Conservation (phyloP, 1,140 invertebrate genomes). For the Dinothrombium tinctorium region DNA sequence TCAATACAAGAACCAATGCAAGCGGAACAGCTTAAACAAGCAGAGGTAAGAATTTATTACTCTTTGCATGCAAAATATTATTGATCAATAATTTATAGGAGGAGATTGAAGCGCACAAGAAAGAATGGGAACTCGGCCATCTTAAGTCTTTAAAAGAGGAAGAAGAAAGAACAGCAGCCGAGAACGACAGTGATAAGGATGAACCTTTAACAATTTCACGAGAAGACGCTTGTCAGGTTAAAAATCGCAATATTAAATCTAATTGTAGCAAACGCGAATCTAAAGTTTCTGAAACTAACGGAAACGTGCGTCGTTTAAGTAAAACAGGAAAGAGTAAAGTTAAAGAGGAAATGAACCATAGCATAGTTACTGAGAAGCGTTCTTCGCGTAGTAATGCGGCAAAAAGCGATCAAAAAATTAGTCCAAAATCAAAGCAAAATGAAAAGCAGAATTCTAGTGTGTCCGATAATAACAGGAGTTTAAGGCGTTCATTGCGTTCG, state of each 20-base stretch:
- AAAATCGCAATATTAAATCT: conserved; percentile 23
- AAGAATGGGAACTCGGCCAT: conserved; percentile 74
- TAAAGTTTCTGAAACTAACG: too few species aligned
- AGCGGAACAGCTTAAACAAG: conserved; percentile 56
- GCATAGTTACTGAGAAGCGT: too few species aligned
- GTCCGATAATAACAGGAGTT: too few species aligned
- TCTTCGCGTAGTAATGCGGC: too few species aligned
- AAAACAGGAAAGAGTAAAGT: too few species aligned
- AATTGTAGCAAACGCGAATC: too few species aligned
- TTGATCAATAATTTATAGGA: conserved; percentile 19
- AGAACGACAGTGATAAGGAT: conserved; percentile 23
- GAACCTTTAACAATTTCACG: conserved; percentile 37
- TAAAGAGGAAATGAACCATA: too few species aligned
- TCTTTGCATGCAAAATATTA: not conserved
- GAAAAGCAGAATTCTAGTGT: too few species aligned
- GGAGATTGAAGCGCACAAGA: conserved; percentile 68
- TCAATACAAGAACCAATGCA: conserved; percentile 56
- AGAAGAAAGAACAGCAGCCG: conserved; percentile 19
- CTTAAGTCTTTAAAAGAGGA: conserved; percentile 33
- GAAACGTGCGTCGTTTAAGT: too few species aligned
- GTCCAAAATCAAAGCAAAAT: too few species aligned
- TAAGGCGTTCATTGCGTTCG: too few species aligned
- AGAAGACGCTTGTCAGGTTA: conserved; percentile 53
- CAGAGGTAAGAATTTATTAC: conserved; percentile 33
- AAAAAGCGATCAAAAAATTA: too few species aligned